A percentile compares a stretch with the other conserved stretches of the same genome.
Conservation (phyloP, 2,113 vertebrate species). For the Panurus biarmicus region DNA sequence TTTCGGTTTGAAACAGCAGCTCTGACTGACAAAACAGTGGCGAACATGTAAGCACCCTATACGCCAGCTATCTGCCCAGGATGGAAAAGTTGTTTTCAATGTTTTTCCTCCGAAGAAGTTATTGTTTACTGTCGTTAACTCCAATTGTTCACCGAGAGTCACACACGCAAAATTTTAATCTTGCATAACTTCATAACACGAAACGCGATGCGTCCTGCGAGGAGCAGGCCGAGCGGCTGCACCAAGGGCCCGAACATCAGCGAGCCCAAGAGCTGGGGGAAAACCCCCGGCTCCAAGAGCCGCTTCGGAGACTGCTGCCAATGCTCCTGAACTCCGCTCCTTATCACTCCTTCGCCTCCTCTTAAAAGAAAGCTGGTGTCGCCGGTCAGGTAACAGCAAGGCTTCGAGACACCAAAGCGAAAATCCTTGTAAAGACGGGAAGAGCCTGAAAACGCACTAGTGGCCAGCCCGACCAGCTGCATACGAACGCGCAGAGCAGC, state of each 20-base stretch:
- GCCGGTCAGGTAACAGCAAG: background rate
- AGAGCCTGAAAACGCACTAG: background rate
- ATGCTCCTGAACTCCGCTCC: background rate
- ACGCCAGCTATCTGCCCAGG: background rate
- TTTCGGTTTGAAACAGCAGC: background rate
- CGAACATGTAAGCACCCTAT: background rate
- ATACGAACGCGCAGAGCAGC: background rate
- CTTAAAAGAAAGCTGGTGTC: background rate
- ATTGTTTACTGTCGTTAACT: background rate
- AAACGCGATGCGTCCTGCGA: accelerated
- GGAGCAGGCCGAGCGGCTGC: background rate
- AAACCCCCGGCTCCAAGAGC: accelerated
- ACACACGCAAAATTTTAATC: background rate
- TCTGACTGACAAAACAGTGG: background rate
- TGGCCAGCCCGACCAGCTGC: background rate
- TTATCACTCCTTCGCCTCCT: accelerated
- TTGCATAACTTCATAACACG: accelerated
- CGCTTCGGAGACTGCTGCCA: background rate
- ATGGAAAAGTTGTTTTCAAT: accelerated
- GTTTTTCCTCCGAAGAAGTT: background rate
- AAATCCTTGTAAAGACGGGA: background rate
- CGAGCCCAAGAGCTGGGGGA: too few species aligned
- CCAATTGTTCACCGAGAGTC: accelerated
- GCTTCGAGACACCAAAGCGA: background rate
- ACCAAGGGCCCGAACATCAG: background rate